phyloP scores from a whole-genome alignment of 2,797 vertebrate species.

The Mallotus villosus region DNA sequence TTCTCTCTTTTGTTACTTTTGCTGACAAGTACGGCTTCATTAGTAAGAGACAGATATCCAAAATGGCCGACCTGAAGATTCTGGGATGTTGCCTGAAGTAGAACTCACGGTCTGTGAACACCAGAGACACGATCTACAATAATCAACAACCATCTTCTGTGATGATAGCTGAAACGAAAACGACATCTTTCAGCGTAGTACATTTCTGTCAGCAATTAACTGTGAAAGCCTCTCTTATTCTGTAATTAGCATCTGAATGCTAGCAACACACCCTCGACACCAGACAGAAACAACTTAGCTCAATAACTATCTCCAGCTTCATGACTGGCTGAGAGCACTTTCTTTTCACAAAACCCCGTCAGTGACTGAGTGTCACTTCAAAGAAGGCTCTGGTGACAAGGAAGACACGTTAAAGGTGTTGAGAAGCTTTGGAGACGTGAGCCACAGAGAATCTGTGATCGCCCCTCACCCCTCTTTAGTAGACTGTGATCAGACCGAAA shows the following conservation, averaged over 20 bases:
- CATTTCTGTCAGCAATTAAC: not conserved
- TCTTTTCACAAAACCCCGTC: not conserved
- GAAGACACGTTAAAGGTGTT: not conserved
- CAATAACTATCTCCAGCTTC: not conserved
- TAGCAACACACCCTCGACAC: not conserved
- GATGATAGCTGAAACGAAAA: not conserved
- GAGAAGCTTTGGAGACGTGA: not conserved
- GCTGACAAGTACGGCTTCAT: slow-evolving; percentile 46
- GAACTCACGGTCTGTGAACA: slow-evolving; percentile 10
- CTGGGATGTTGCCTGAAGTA: slow-evolving; percentile 42
- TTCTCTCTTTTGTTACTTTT: slow-evolving; percentile 4
- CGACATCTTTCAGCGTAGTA: not conserved
- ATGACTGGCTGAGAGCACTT: not conserved
- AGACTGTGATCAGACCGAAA: not conserved
- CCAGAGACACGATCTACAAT: not conserved
- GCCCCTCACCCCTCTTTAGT: not conserved
- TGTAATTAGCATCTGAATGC: not conserved
- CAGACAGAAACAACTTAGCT: not conserved
- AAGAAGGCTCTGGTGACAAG: not conserved
- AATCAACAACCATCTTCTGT: too few relatives aligned
- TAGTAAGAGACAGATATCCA: slow-evolving; percentile 35
- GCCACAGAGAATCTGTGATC: not conserved
- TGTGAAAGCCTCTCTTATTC: not conserved
- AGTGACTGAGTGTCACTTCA: not conserved
- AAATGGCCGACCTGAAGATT: slow-evolving; percentile 35